These are phyloP conservation scores for Netta rufina DNA, from an alignment of 2,797 vertebrate genomes.

Conservation along the genomic window DNA sequence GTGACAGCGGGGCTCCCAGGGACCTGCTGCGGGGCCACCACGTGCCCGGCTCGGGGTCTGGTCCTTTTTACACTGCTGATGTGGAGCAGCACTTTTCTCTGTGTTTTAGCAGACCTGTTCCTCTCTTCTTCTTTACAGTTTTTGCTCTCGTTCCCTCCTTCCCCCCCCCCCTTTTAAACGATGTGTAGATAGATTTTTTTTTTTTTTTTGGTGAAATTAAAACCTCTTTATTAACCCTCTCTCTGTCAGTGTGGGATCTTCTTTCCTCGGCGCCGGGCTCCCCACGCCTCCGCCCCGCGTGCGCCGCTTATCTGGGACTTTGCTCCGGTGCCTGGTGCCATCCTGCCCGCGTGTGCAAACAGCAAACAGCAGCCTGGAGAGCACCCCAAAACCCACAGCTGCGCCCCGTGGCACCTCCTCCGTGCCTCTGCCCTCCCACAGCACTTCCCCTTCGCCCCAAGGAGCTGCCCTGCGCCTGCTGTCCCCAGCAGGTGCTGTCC, in stretches of 20 bases:
- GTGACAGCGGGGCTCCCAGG: neutral
- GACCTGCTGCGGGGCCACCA: neutral
- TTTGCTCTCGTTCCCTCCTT: slow-evolving; percentile 65
- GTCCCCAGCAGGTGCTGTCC: neutral
- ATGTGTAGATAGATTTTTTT: slow-evolving; percentile 72
- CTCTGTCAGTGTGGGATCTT: slow-evolving; percentile 39
- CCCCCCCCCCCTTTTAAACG: slow-evolving; percentile 75
- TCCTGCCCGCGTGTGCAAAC: too few species aligned
- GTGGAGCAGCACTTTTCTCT: slow-evolving; percentile 80
- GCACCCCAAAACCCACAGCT: neutral
- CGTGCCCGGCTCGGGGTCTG: neutral
- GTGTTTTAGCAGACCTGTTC: slow-evolving; percentile 85
- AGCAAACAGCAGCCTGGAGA: too few species aligned
- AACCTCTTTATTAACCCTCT: slow-evolving; percentile 79
- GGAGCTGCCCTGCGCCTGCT: neutral
- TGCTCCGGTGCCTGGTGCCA: rapidly evolving
- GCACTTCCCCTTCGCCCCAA: neutral
- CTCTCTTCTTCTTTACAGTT: slow-evolving; percentile 73
- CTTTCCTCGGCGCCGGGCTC: neutral
- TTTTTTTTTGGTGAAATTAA: slow-evolving; percentile 75
- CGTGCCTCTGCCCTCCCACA: neutral
- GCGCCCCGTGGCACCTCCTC: neutral
- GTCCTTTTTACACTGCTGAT: slow-evolving; percentile 67
- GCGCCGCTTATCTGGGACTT: neutral
- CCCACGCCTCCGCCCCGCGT: rapidly evolving